Conservation (phyloP, 2,888 invertebrate species). For the Bombyx huttoni region DNA sequence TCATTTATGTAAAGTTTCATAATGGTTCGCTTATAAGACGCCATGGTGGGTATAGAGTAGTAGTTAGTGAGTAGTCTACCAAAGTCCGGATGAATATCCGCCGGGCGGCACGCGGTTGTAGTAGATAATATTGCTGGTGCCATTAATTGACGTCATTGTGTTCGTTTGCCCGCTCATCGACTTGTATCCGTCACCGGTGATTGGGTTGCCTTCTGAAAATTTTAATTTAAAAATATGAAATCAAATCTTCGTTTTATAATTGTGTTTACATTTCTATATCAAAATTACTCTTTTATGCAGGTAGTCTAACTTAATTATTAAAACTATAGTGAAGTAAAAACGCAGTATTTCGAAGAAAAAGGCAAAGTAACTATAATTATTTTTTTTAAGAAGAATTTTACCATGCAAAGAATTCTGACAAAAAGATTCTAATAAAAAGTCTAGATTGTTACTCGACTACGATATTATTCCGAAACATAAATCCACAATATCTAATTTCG, state of each 20-base stretch:
- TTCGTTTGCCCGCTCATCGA: slow-evolving; percentile 73
- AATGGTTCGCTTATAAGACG: slow-evolving; percentile 3
- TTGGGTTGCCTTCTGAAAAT: slow-evolving; percentile 71
- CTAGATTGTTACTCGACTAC: not conserved
- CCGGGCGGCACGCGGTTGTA: slow-evolving; percentile 78
- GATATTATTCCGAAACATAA: not conserved
- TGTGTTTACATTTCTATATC: not conserved
- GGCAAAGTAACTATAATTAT: not conserved
- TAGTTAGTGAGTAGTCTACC: slow-evolving; percentile 60
- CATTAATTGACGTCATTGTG: slow-evolving; percentile 58
- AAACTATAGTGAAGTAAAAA: not conserved
- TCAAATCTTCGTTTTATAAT: no score
- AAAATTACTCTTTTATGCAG: no score
- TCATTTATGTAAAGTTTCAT: not conserved
- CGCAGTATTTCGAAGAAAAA: not conserved
- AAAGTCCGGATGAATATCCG: slow-evolving; percentile 78
- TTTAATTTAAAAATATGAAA: not conserved
- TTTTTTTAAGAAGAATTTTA: slow-evolving; percentile 1
- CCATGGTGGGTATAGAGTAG: slow-evolving; percentile 16
- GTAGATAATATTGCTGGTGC: slow-evolving; percentile 47
- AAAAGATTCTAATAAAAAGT: not conserved
- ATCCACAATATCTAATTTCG: not conserved
- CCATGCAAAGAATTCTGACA: slow-evolving; percentile 10
- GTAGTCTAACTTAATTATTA: not conserved
- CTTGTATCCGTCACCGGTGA: slow-evolving; percentile 73